Evolutionary conservation across 2,888 invertebrate genomes (phyloP), one percentile per base, ranked within the genome.

Genomic region (Amblyjoppa fuscipennis): DNA sequence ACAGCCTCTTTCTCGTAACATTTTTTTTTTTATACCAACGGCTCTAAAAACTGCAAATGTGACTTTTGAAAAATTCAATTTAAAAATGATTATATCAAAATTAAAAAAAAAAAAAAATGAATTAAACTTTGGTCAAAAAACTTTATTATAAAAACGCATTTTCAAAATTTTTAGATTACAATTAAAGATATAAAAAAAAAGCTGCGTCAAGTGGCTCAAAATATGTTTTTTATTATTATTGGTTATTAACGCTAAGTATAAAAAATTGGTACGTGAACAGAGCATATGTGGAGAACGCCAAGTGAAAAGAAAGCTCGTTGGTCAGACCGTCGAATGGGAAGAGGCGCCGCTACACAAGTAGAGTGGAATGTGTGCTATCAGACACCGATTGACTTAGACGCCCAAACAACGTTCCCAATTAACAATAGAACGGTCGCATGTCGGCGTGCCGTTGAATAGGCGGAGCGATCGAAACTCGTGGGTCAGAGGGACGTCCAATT

Each of bases 301-400:
- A 59, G 73, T 49, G 75, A 66, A 66, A 64, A 66, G 25, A 45
- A n/a, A 45, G 3, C 20, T 51, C 34, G 75, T 53, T 51, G 53
- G 25, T 75, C 76, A 34, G 66, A 66, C 76, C 20, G 13, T 20
- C 31, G n/a, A 31, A 31, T 25, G 11, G n/a, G 68, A 45, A 20
- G 41, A 38, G 13, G 16, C 59, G 28, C 11, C 5, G 56, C 45
- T 45, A 61, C 59, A 28, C 59, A 28, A 75, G 76, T 66, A 16
- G 66, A 66, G 34, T 25, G 66, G 53, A 38, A 53, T 38, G 68
- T 41, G 53, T 34, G 53, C 38, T 38, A 76, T 76, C 76, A 56
- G 53, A 38, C 76, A 41, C 38, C 41, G 66, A 56, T 53, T 68
- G 53, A 66, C 68, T 28, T 25, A 53, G 68, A 77, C 68, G 38